Conservation (phyloP, 2,888 invertebrate genomes). For the Xestia rhomboidea region DNA sequence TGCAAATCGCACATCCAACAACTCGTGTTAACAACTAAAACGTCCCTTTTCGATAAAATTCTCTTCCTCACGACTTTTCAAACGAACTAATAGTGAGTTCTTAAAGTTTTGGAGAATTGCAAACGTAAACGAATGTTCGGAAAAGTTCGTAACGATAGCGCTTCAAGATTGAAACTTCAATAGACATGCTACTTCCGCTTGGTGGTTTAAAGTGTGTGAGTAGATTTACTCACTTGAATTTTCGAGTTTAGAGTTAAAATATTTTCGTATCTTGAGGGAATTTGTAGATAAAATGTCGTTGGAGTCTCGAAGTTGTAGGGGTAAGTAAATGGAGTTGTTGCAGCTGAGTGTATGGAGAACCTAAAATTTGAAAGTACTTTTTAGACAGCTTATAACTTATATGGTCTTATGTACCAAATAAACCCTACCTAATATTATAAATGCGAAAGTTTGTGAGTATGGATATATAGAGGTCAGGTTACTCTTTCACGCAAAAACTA, state of each 20-base stretch:
- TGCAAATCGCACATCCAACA: not conserved
- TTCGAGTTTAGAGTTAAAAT: conserved; percentile 7
- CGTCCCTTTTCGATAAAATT: not conserved
- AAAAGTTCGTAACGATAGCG: conserved; percentile 30
- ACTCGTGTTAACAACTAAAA: not conserved
- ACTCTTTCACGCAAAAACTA: too few relatives aligned
- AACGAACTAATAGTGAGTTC: not conserved
- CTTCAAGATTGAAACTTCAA: conserved; percentile 19
- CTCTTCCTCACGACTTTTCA: not conserved
- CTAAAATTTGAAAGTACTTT: not conserved
- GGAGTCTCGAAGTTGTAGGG: not conserved
- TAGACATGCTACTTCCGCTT: not conserved
- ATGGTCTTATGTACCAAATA: not conserved
- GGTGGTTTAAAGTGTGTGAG: not conserved
- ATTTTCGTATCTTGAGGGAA: not conserved
- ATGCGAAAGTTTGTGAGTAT: too few relatives aligned
- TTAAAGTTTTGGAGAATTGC: not conserved
- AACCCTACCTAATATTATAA: too few relatives aligned
- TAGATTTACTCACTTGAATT: conserved; percentile 10
- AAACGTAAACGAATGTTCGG: not conserved
- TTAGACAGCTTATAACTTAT: not conserved
- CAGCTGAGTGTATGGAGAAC: not conserved
- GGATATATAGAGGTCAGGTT: too few relatives aligned
- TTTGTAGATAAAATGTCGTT: not conserved
- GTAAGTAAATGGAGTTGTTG: not conserved